phyloP scores from a whole-genome alignment of 2,888 invertebrate genomes.

The Drosophila merina region DNA sequence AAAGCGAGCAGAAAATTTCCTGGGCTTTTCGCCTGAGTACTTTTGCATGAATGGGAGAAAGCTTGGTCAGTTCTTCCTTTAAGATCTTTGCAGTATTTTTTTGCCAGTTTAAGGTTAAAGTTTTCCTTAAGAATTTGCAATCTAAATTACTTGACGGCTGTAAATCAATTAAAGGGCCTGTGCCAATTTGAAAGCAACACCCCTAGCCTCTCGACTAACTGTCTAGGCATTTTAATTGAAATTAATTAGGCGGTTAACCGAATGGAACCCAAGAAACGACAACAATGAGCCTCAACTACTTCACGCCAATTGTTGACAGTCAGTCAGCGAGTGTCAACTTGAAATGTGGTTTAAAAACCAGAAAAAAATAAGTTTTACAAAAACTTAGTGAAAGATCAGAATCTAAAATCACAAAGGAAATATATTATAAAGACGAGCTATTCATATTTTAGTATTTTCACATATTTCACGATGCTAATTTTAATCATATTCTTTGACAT shows the following conservation, averaged over 20 bases:
- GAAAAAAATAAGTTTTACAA: not conserved
- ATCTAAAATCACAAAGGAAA: not conserved
- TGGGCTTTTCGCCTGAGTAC: constrained; percentile 19
- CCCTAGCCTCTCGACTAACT: constrained; percentile 42
- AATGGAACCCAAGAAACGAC: constrained; percentile 40
- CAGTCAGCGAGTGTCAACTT: constrained; percentile 44
- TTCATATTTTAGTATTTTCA: not conserved
- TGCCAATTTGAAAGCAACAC: constrained; percentile 52
- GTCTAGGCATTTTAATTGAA: constrained; percentile 78
- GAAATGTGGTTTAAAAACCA: constrained; percentile 28
- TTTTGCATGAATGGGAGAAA: constrained; percentile 11
- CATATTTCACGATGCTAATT: not conserved
- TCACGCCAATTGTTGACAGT: constrained; percentile 74
- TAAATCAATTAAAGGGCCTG: constrained; percentile 69
- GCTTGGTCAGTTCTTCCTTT: constrained; percentile 3
- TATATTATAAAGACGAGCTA: not conserved
- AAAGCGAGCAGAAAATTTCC: constrained; percentile 52
- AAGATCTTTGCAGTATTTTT: constrained; percentile 1
- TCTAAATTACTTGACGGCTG: constrained; percentile 59
- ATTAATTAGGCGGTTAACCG: constrained; percentile 61
- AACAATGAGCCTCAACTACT: constrained; percentile 67
- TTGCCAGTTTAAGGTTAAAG: too few relatives aligned
- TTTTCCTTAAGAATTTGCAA: not conserved
- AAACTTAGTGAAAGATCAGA: not conserved
- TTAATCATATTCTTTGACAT: not conserved